Evolutionary conservation across 2,113 vertebrate species (phyloP).

Genomic region (Oncorhynchus nerka): DNA sequence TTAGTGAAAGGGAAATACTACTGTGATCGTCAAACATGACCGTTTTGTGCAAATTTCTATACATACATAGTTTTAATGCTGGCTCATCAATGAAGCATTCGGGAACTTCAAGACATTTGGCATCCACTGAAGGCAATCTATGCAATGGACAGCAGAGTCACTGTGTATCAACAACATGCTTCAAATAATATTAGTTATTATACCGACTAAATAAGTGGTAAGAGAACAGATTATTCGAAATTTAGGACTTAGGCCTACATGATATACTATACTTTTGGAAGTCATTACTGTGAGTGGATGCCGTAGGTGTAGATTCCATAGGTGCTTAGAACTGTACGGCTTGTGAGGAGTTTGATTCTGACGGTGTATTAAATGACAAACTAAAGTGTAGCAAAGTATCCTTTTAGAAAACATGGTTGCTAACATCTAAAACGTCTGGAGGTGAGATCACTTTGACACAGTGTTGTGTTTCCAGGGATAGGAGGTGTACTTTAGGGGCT

Average conservation of each 20-base stretch:
- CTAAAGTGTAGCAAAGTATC: neutral
- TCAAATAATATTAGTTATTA: neutral
- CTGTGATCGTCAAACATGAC: neutral
- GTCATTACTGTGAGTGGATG: no score
- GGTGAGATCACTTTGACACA: constrained; percentile 11
- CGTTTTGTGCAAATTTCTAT: neutral
- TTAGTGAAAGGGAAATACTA: neutral
- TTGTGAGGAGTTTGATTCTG: neutral
- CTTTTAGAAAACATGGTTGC: neutral
- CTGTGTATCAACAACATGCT: neutral
- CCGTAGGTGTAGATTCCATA: no score
- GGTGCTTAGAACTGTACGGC: no score
- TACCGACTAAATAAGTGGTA: neutral
- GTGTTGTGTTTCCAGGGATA: constrained; percentile 17
- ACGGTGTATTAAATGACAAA: neutral
- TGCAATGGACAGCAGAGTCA: constrained; percentile 6
- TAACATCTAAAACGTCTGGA: neutral
- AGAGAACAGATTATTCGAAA: neutral
- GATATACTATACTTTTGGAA: no score
- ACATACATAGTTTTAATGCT: constrained; percentile 2
- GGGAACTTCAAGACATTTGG: constrained; percentile 19
- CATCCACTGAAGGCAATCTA: constrained; percentile 31
- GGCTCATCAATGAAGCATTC: constrained; percentile 33
- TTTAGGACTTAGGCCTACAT: neutral
- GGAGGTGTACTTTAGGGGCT: constrained; percentile 3